These are phyloP conservation scores for Calameuta idolon DNA, from an alignment of 2,888 invertebrate species.

Conservation along the genomic window DNA sequence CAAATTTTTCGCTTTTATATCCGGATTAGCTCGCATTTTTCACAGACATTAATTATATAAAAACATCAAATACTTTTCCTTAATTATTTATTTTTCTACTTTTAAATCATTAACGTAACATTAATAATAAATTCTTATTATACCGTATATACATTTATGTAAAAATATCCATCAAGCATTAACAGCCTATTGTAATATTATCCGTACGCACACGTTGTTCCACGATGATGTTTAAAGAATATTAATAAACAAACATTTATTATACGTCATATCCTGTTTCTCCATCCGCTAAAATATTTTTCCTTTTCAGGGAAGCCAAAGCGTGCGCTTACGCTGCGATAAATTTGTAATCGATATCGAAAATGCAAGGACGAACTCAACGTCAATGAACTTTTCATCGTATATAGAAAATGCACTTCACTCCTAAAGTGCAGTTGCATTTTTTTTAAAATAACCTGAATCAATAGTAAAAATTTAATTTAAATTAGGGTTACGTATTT, in stretches of 20 bases:
- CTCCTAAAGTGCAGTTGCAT: not conserved
- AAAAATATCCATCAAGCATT: slow-evolving; percentile 3
- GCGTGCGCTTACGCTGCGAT: not conserved
- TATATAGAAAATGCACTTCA: not conserved
- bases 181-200: slow-evolving; percentile 12
- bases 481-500: not conserved
- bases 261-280: not conserved
- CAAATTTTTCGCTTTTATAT: slow-evolving; percentile 48
- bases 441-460: not conserved
- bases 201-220: not conserved
- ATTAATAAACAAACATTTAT: not conserved
- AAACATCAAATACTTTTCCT: not conserved
- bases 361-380: not conserved
- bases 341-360: not conserved
- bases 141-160: slow-evolving; percentile 2
- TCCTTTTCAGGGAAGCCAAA: not conserved
- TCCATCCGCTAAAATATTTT: not conserved
- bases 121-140: slow-evolving; percentile 6
- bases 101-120: slow-evolving; percentile 4
- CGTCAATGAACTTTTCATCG: not conserved
- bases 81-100: not conserved
- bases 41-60: slow-evolving; percentile 22
- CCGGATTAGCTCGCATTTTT: slow-evolving; percentile 36
- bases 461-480: not conserved
- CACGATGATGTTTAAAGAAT: not conserved